These are phyloP conservation scores for Dryobates pubescens DNA, from an alignment of 2,797 vertebrate genomes.

Conservation along the genomic window DNA sequence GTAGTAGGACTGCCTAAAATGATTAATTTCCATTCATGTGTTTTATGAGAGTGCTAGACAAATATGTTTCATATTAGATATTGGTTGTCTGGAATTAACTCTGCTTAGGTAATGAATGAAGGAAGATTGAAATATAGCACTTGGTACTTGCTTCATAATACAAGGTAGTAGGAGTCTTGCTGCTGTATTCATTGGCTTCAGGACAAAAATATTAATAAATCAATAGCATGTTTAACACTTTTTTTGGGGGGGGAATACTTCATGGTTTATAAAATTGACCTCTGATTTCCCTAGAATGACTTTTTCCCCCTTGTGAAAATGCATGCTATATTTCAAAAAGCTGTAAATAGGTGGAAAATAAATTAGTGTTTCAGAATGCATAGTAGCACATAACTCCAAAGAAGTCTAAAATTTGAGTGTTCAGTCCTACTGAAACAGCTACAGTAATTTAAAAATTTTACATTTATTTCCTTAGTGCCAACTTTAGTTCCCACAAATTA, in stretches of 20 bases:
- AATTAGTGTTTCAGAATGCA: background rate
- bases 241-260: fast-evolving
- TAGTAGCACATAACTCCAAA: background rate
- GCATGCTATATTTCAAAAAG: background rate
- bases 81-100: background rate
- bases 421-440: background rate
- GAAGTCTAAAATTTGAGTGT: background rate
- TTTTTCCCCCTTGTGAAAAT: background rate
- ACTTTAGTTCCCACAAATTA: background rate
- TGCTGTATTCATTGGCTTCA: background rate
- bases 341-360: background rate
- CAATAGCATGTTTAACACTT: background rate
- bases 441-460: background rate
- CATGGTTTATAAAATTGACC: background rate
- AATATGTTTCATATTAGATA: background rate
- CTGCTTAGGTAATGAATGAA: background rate
- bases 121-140: background rate
- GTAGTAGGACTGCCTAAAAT: background rate
- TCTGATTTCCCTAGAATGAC: background rate
- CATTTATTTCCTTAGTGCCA: background rate
- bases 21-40: background rate
- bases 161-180: background rate
- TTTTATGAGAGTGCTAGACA: background rate
- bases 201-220: background rate
- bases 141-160: background rate